Evolutionary conservation across 2,888 invertebrate species (phyloP).

Genomic region (Incurvaria masculella): DNA sequence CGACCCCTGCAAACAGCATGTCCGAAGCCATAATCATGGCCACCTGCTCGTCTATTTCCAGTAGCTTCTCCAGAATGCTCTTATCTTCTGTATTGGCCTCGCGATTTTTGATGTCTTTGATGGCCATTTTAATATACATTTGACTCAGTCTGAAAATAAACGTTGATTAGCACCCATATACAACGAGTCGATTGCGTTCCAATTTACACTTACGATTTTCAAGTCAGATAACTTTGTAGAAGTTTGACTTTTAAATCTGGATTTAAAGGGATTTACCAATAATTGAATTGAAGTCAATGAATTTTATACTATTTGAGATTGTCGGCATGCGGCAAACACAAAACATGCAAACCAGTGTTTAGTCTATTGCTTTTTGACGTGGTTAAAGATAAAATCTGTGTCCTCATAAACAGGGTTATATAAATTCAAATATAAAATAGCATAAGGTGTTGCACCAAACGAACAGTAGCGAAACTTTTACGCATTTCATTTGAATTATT

Average conservation of each 20-base stretch:
- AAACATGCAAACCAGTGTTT: conserved; percentile 10
- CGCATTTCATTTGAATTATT: too few relatives aligned
- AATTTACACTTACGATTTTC: not conserved
- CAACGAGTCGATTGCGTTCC: not conserved
- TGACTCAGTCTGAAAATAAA: not conserved
- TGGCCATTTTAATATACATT: conserved; percentile 5
- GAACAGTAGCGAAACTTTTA: too few relatives aligned
- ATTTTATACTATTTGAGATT: not conserved
- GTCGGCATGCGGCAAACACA: conserved; percentile 2
- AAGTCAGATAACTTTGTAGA: not conserved
- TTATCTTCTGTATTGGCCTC: conserved; percentile 22
- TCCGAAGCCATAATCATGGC: conserved; percentile 56
- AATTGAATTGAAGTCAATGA: not conserved
- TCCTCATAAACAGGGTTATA: too few relatives aligned
- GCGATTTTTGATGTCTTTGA: conserved; percentile 6
- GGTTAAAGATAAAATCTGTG: too few relatives aligned
- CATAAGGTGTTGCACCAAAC: too few relatives aligned
- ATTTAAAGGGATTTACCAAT: not conserved
- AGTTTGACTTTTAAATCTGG: not conserved
- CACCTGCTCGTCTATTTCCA: conserved; percentile 42
- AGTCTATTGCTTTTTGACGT: too few relatives aligned
- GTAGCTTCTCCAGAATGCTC: conserved; percentile 43
- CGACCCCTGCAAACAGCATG: conserved; percentile 58
- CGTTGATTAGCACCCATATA: not conserved
- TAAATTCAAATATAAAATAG: too few relatives aligned